These are phyloP conservation scores for Lepidurus couesii DNA, from an alignment of 1,140 invertebrate genomes.

Conservation along the genomic window DNA sequence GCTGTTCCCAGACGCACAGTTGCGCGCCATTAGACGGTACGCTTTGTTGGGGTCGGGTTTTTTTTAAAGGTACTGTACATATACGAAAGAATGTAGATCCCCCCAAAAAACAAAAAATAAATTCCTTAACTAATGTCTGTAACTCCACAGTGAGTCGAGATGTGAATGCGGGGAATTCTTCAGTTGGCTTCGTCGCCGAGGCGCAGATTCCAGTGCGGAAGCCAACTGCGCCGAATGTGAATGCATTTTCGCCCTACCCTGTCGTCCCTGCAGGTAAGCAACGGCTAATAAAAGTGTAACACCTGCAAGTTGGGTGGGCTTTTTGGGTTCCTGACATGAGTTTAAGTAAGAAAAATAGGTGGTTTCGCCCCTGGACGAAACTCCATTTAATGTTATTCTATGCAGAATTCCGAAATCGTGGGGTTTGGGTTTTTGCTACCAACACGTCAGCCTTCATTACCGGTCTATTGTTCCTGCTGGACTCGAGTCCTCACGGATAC, in stretches of 20 bases:
- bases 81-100: not conserved
- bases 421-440: not conserved
- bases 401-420: not conserved
- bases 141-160: slow-evolving; percentile 26
- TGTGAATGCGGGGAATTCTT: slow-evolving; percentile 20
- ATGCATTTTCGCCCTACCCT: slow-evolving; percentile 32
- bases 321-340: not conserved
- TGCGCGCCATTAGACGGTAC: no score
- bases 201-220: not conserved
- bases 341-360: not conserved
- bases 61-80: no score
- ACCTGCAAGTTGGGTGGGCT: slow-evolving; percentile 10
- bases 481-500: not conserved
- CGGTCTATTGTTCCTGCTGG: not conserved
- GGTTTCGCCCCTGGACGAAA: not conserved
- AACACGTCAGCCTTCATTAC: not conserved
- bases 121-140: not conserved
- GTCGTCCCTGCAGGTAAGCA: slow-evolving; percentile 35
- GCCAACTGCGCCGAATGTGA: slow-evolving; percentile 30
- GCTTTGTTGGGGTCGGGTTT: no score
- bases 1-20: no score
- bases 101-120: slow-evolving; percentile 3
- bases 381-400: not conserved
- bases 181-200: not conserved
- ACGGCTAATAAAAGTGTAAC: not conserved